Conservation (phyloP, 2,797 vertebrate species). For the Kryptopterus vitreolus region DNA sequence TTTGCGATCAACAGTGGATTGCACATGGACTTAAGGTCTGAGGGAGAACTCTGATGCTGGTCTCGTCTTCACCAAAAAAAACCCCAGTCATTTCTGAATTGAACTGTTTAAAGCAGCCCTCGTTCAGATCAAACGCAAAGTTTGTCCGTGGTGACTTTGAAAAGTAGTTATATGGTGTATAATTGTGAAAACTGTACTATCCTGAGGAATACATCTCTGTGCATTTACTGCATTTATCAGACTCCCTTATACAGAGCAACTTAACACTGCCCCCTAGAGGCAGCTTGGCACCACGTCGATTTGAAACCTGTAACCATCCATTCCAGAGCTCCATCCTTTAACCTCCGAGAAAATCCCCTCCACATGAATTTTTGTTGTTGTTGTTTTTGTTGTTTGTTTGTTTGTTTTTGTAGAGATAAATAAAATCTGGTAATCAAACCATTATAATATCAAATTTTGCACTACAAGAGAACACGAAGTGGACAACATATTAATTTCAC, state of each 20-base stretch:
- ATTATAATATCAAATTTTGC: background rate
- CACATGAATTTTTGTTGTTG: no score
- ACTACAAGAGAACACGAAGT: background rate
- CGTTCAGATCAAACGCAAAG: slow-evolving; percentile 59
- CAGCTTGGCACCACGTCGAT: no score
- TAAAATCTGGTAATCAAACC: background rate
- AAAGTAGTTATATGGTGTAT: slow-evolving; percentile 62
- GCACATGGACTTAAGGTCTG: slow-evolving; percentile 62
- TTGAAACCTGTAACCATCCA: no score
- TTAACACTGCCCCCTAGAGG: no score
- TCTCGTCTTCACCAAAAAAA: slow-evolving; percentile 35
- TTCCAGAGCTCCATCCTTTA: no score
- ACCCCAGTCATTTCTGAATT: slow-evolving; percentile 40
- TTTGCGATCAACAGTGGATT: slow-evolving; percentile 21
- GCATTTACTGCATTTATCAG: no score
- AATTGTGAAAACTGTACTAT: slow-evolving; percentile 52
- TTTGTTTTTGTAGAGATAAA: background rate
- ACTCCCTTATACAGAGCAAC: no score
- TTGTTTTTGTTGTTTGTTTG: no score
- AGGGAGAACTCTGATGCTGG: slow-evolving; percentile 53
- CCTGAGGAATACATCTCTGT: background rate
- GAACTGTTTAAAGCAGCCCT: slow-evolving; percentile 54
- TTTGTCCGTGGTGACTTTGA: slow-evolving; percentile 57
- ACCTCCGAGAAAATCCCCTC: no score
- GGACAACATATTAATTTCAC: background rate